Percentiles rank a stretch among this genome's conserved stretches.
Conservation (phyloP, 2,888 invertebrate genomes). For the Cryptops parisi region DNA sequence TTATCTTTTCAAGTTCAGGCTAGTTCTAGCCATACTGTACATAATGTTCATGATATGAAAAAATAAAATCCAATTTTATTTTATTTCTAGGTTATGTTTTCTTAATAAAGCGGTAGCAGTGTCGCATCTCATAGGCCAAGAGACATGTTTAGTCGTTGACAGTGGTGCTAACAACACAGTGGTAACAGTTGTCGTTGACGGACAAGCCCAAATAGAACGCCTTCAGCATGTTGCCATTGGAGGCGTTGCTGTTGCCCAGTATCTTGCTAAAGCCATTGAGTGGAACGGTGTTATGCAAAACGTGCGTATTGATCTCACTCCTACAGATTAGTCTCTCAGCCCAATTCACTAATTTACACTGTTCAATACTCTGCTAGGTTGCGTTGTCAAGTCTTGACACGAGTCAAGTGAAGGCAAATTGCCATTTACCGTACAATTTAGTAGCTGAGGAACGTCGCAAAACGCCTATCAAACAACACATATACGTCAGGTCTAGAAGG, state of each 20-base stretch:
- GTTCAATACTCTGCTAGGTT: conserved; percentile 28
- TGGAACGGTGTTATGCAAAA: conserved; percentile 23
- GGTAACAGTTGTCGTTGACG: conserved; percentile 33
- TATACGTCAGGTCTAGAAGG: conserved; percentile 5
- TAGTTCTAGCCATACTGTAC: no score
- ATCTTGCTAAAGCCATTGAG: conserved; percentile 32
- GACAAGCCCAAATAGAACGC: conserved; percentile 30
- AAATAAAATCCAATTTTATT: not conserved
- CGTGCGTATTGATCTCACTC: no score
- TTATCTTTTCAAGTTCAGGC: no score
- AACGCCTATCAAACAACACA: not conserved
- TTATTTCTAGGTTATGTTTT: conserved; percentile 17
- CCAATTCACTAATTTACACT: no score
- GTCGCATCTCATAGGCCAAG: conserved; percentile 31
- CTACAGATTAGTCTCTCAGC: no score
- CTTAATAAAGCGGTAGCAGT: conserved; percentile 30
- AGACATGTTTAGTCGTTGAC: conserved; percentile 36
- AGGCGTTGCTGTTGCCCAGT: conserved; percentile 34
- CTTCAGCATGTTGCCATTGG: conserved; percentile 33
- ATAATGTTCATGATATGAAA: not conserved
- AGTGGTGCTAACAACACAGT: conserved; percentile 35
- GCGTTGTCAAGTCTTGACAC: conserved; percentile 33
- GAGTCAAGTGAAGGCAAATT: conserved; percentile 32
- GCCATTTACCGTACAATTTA: conserved; percentile 32
- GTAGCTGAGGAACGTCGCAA: conserved; percentile 13